Base-by-base conservation (phyloP, 2,888 invertebrate genomes). In the Brenthis ino region DNA sequence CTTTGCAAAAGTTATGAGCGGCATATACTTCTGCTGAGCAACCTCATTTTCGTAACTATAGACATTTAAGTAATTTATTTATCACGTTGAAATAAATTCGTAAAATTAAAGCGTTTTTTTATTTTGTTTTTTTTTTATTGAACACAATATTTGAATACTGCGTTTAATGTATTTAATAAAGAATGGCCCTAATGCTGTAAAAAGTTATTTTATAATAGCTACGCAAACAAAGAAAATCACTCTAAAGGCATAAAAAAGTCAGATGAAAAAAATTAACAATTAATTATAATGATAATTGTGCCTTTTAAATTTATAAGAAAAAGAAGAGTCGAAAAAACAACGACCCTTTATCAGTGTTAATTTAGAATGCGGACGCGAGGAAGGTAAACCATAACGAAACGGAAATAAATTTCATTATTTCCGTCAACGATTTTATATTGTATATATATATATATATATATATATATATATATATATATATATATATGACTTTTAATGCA, bases 251-350 rank as follows among this genome's bases (percentile, higher is more conserved):
- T 48, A 60, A 58, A 64, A 43, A 68, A 53, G 48, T 57, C 16
- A 43, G 37, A 58, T 51, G 43, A 47, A 60, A 70, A 43, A 64
- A 67, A 70, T 65, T 60, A 67, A 70, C 61, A 70, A 70, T 70
- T 67, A 60, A 60, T 53, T 70, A 47, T 64, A 64, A 70, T 70
- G 67, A 61, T 67, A 58, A 64, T 67, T 70, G 58, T 47, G 33
- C 51, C 47, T 53, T 64, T 70, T 67, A 43, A 65, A 61, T 61
- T 64, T 67, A 61, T 47, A 48, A 51, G 55, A 55, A 54, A 70
- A 70, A 65, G 43, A 64, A 50, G 13, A 28, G 12, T 56, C 14
- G 55, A 20, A 61, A 64, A 58, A 65, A n/a, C 43, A 64, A 24
- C 51, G 64, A 61, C 47, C 64, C 51, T 54, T 58, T 64, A 55